These are phyloP conservation scores for Druceiella hillmani DNA, from an alignment of 2,888 invertebrate species.

Conservation along the genomic window DNA sequence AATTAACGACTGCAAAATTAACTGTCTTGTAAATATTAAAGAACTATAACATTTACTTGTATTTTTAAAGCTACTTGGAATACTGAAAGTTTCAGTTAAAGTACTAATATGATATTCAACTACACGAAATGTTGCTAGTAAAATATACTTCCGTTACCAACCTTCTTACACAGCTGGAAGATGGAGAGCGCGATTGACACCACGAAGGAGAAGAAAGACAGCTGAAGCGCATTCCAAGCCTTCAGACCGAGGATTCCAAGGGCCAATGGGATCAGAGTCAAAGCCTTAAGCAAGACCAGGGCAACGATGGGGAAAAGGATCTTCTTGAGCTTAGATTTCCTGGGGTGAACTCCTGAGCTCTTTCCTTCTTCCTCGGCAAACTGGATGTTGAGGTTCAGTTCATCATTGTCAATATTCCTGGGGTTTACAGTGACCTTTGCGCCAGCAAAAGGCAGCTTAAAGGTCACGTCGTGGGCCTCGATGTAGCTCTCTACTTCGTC, in stretches of 20 bases:
- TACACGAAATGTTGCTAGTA: too few species aligned
- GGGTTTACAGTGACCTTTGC: slow-evolving; percentile 72
- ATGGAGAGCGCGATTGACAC: slow-evolving; percentile 80
- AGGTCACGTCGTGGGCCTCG: slow-evolving; percentile 72
- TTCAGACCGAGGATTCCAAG: slow-evolving; percentile 82
- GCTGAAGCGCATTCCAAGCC: slow-evolving; percentile 84
- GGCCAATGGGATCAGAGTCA: slow-evolving; percentile 80
- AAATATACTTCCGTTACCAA: too few species aligned
- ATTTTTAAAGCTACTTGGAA: too few species aligned
- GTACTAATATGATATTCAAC: too few species aligned
- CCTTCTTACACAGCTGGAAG: slow-evolving; percentile 86
- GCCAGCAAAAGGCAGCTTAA: slow-evolving; percentile 67
- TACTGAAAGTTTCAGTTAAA: too few species aligned
- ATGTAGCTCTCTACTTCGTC: slow-evolving; percentile 68
- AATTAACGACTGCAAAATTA: too few species aligned
- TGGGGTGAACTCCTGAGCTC: slow-evolving; percentile 54
- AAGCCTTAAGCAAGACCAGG: slow-evolving; percentile 79
- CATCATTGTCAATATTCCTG: slow-evolving; percentile 69
- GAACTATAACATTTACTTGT: too few species aligned
- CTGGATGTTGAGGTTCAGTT: slow-evolving; percentile 68
- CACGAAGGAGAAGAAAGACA: slow-evolving; percentile 85
- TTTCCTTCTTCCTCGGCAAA: slow-evolving; percentile 50
- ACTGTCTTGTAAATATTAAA: too few species aligned
- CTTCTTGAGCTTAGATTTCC: slow-evolving; percentile 80
- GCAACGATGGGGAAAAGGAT: slow-evolving; percentile 81